Conservation (phyloP, 2,888 invertebrate species). For the Orchesellides sinensis region DNA sequence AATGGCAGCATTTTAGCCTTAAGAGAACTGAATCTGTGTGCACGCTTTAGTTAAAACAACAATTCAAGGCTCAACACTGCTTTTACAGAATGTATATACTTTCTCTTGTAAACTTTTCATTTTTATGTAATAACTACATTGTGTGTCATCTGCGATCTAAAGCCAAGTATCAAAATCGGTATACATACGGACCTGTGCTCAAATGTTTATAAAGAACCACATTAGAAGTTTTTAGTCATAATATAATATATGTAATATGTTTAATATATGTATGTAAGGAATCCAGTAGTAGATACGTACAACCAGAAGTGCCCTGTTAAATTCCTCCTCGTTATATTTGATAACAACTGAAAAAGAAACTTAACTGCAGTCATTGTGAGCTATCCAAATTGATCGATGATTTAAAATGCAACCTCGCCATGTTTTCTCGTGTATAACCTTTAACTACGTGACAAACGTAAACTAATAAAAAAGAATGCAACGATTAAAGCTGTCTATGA, state of each 20-base stretch:
- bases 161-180: conserved; percentile 30
- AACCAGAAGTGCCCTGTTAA: conserved; percentile 34
- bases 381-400: neutral
- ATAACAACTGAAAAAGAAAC: conserved; percentile 1
- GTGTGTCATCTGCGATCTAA: conserved; percentile 22
- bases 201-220: conserved; percentile 14
- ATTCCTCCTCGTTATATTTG: neutral
- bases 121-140: conserved; percentile 32
- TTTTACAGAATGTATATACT: neutral
- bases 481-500: neutral
- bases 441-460: too few relatives aligned
- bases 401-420: conserved; percentile 12
- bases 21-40: conserved; percentile 7
- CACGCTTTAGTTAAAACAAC: conserved; percentile 17
- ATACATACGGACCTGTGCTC: conserved; percentile 11
- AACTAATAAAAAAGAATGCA: neutral
- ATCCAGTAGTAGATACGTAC: neutral
- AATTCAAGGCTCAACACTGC: conserved; percentile 36
- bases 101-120: neutral
- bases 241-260: conserved; percentile 6
- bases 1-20: conserved; percentile 36
- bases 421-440: neutral
- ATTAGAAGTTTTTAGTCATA: conserved; percentile 1
- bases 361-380: conserved; percentile 6
- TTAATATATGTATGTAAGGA: neutral